Conservation (phyloP, 2,888 invertebrate genomes). For the Cataglyphis cursor region DNA sequence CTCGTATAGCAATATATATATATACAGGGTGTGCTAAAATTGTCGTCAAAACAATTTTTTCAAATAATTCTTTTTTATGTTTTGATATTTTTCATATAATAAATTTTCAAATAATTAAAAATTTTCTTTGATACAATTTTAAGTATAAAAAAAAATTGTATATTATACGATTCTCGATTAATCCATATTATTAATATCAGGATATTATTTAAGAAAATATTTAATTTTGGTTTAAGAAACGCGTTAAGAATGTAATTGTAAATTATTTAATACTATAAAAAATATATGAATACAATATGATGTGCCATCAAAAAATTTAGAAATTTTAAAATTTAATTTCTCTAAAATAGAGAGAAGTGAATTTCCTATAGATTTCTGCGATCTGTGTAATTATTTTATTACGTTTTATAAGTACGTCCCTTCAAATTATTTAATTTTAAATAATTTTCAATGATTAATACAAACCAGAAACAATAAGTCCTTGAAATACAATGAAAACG, state of each 20-base stretch:
- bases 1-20: background rate
- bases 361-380: background rate
- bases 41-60: background rate
- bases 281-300: background rate
- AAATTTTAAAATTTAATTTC: background rate
- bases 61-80: background rate
- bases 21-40: background rate
- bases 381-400: background rate
- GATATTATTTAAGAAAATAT: background rate
- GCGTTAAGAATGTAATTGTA: background rate
- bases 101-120: background rate
- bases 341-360: background rate
- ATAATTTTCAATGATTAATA: background rate
- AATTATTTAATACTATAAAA: constrained; percentile 2
- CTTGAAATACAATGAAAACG: background rate
- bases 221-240: background rate
- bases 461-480: background rate
- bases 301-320: background rate
- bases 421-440: constrained; percentile 1
- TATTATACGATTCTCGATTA: background rate
- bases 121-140: background rate
- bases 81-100: background rate
- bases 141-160: constrained; percentile 11
- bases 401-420: background rate
- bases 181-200: background rate